Evolutionary conservation across 2,797 vertebrate species (phyloP), one percentile per base, ranked within the genome.

Genomic region (Sandelia bainsii): DNA sequence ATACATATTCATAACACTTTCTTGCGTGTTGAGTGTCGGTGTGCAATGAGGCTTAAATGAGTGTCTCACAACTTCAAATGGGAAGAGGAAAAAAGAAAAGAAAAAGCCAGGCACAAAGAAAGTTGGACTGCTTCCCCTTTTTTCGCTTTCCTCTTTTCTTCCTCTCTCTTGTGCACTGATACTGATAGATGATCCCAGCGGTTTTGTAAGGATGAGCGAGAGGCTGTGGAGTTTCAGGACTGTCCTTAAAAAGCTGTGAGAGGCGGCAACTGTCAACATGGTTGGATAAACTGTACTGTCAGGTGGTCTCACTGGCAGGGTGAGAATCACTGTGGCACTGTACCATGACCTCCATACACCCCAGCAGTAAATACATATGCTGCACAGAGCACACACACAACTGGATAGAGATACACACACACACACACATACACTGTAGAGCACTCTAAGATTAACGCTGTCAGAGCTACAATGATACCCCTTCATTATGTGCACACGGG

Each of bases 1-100:
- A 92, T 93, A 92, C 94, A 95, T 95, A 95, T 95, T 94, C 91
- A 95, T 94, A 88, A 86, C 85, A 83, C 90, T 89, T 91, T 83
- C 90, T 88, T 71, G 77, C 69, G 87, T 75, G 90, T 89, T 79
- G 82, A 80, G 89, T 82, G 87, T 87, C 77, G 81, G 82, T 80
- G 91, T 81, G 90, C 87, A 81, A 86, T 75, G 80, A 91, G 89
- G 91, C 91, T 92, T 89, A 92, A 93, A 91, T 88, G 86, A 87
- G 85, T 69, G 79, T 91, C 92, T 91, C 83, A 62, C 79, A 91
- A 92, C 93, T 94, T 94, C 91, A 94, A 93, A 91, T 91, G 53
- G 63, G 68, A 81, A 80, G 77, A 83, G 70, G 65, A 62, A 49
- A 27, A 42, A 20, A 57, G 37, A 49, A 39, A 76, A 72, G 62